Base-by-base conservation (phyloP, 64 coral and sea anemone genomes). In the Porites australiensis region DNA sequence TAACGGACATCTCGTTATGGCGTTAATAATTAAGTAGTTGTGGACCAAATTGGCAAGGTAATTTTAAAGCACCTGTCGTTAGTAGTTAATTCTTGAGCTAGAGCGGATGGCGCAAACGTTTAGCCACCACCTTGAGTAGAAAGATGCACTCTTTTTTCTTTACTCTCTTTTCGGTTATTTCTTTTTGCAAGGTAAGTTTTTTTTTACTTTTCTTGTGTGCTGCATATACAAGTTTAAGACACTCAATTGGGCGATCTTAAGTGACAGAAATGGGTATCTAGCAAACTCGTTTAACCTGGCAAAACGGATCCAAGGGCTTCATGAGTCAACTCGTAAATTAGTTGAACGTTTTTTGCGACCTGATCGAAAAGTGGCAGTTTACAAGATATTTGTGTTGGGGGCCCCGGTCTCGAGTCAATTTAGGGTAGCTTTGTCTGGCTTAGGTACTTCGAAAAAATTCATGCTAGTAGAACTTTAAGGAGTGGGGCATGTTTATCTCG, bases 1-100 rank as follows among this genome's bases (percentile, higher is more conserved):
- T 69, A 84, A 84, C 81, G 44, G 63, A 37, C 18, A 18, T 8
- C 5, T 84, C 11, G 3, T 43, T 47, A 51, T 69, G 69, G 13
- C 46, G 63, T 84, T 68, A 84, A 84, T 84, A 84, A 84, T 84
- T 84, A 16, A 84, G 45, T 65, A 68, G 45, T 84, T 84, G 20
- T 68, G 81, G 81, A 62, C 47, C 81, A 68, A n/a, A n/a, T n/a
- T 63, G 69, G 50, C 81, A 64, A 84, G 81, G 67, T 51, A 11
- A 20, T 12, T 50, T 68, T 37, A 37, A 64, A 18, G 81, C 63
- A 21, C 19, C 16, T 21, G 45, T 19, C 6, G 19, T 3, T 16
- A n/a, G 60, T 16, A 44, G 69, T 6, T 0, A 37, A 37, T 37
- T 9, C 16, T n/a, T 7, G 58, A 27, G 8, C 13, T 16, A 84